These are phyloP conservation scores for Aptenodytes patagonicus DNA, from an alignment of 2,113 vertebrate species.

Conservation along the genomic window DNA sequence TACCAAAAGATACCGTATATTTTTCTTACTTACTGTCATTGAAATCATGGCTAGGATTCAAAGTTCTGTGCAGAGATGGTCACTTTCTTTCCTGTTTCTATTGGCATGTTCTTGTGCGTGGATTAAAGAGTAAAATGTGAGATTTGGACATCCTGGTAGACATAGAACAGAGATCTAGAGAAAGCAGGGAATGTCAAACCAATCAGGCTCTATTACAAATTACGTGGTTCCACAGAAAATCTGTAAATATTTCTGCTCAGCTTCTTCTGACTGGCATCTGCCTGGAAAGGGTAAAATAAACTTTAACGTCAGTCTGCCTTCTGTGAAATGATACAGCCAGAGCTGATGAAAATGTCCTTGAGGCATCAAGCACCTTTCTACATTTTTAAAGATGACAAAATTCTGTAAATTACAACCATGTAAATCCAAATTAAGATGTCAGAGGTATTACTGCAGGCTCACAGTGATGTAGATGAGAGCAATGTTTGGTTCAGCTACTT, in stretches of 20 bases:
- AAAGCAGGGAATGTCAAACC: background rate
- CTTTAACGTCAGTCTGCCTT: background rate
- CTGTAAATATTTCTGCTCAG: background rate
- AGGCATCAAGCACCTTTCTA: background rate
- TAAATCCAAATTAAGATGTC: background rate
- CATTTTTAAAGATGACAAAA: background rate
- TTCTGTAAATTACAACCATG: background rate
- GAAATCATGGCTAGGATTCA: background rate
- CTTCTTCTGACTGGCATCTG: background rate
- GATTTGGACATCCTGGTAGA: background rate
- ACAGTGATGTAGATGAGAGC: background rate
- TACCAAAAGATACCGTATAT: background rate
- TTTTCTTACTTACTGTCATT: background rate
- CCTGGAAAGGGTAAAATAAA: constrained; percentile 17
- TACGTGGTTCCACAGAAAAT: background rate
- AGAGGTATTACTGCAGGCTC: background rate
- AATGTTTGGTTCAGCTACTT: background rate
- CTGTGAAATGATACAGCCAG: background rate
- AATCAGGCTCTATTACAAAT: background rate
- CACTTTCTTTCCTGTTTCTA: background rate
- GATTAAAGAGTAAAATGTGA: background rate
- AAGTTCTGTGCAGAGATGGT: background rate
- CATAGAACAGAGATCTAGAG: background rate
- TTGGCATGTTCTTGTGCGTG: rapidly evolving
- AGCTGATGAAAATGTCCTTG: constrained; percentile 12